phyloP scores from a whole-genome alignment of 1,140 invertebrate genomes.

The Diachasma alloeum region DNA sequence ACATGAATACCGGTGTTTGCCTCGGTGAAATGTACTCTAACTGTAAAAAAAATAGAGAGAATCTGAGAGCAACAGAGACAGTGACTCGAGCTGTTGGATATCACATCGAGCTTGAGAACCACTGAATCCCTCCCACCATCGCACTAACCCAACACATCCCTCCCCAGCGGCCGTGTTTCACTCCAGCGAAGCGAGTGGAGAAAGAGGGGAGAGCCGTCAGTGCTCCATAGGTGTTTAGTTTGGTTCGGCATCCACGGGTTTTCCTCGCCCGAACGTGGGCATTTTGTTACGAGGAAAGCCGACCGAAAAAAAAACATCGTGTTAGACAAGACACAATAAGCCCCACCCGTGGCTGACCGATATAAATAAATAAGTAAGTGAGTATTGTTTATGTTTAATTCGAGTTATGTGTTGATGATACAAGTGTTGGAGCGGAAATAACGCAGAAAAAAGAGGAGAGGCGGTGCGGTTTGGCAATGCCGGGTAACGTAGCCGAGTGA shows the following conservation, averaged over 20 bases:
- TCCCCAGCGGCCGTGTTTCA: neutral
- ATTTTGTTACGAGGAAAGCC: neutral
- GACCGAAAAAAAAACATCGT: neutral
- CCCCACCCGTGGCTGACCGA: neutral
- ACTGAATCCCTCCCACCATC: neutral
- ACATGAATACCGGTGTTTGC: neutral
- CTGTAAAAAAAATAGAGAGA: neutral
- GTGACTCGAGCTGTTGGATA: neutral
- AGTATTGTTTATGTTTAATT: neutral
- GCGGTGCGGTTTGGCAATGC: slow-evolving; percentile 11
- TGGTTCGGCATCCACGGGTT: slow-evolving; percentile 19
- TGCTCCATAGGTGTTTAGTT: slow-evolving; percentile 28
- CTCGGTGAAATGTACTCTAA: neutral
- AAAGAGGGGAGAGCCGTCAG: slow-evolving; percentile 17
- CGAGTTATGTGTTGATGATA: neutral
- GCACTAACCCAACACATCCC: neutral
- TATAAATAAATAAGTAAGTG: neutral
- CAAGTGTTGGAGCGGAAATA: neutral
- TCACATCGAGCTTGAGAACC: neutral
- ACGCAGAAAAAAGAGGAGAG: neutral
- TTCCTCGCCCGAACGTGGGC: slow-evolving; percentile 15
- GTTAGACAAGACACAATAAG: neutral
- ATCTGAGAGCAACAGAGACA: neutral
- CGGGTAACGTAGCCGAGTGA: slow-evolving; percentile 39
- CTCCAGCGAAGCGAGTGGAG: neutral